phyloP scores from a whole-genome alignment of 2,113 vertebrate species.

The Pteruthius melanotis region DNA sequence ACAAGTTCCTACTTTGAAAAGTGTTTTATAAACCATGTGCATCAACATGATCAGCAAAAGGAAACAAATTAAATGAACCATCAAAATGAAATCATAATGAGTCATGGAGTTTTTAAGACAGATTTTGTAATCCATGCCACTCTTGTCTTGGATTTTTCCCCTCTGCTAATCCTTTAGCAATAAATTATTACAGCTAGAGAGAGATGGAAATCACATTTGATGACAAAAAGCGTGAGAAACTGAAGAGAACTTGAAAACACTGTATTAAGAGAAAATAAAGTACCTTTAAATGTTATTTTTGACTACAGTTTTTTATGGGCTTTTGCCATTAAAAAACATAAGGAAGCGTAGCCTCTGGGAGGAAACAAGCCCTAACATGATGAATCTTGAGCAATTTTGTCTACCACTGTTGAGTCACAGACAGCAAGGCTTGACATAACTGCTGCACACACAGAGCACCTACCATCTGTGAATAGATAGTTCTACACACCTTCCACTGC shows the following conservation, averaged over 20 bases:
- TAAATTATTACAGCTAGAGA: background rate
- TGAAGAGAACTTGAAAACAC: background rate
- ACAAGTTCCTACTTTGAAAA: background rate
- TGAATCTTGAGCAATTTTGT: background rate
- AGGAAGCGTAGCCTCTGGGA: background rate
- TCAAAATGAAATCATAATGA: background rate
- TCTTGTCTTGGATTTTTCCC: background rate
- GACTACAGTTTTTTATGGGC: background rate
- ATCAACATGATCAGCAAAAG: background rate
- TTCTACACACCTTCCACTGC: background rate
- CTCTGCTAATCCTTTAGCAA: background rate
- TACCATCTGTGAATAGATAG: background rate
- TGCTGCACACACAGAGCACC: background rate
- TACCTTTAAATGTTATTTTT: background rate
- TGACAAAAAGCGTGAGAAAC: background rate
- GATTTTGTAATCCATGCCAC: background rate
- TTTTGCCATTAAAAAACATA: background rate
- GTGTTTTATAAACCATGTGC: background rate
- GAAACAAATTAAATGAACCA: background rate
- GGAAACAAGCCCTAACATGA: background rate
- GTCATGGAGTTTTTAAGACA: background rate
- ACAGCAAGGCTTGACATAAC: background rate
- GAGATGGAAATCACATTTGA: background rate
- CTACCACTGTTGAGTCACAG: background rate
- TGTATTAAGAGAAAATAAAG: background rate